Conservation (phyloP, 2,888 invertebrate genomes). For the Notodonta ziczac region DNA sequence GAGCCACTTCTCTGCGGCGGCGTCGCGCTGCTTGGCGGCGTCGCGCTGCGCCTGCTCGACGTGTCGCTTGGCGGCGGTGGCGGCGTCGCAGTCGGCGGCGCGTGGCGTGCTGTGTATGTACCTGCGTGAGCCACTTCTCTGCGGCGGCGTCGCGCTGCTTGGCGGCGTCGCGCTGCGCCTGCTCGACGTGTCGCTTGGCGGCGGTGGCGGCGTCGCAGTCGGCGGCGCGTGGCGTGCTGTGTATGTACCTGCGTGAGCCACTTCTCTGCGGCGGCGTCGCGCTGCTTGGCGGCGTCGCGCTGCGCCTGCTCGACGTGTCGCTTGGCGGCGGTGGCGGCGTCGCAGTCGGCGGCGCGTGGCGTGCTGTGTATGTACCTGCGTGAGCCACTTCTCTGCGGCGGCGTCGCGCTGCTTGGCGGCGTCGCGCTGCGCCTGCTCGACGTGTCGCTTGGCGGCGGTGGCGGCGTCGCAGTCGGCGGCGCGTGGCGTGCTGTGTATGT, state of each 20-base stretch:
- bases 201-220: slow-evolving; percentile 97
- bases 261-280: too few species aligned
- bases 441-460: slow-evolving; percentile 93
- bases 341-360: too few species aligned
- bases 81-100: slow-evolving; percentile 92
- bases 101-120: slow-evolving; percentile 87
- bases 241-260: too few species aligned
- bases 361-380: slow-evolving; percentile 87
- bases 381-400: slow-evolving; percentile 90
- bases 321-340: too few species aligned
- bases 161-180: slow-evolving; percentile 97
- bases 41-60: slow-evolving; percentile 98
- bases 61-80: slow-evolving; percentile 94
- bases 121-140: slow-evolving; percentile 92
- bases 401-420: slow-evolving; percentile 94
- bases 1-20: slow-evolving; percentile 90
- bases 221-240: slow-evolving; percentile 88
- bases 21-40: slow-evolving; percentile 93
- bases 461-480: slow-evolving; percentile 94
- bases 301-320: neutral
- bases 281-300: neutral
- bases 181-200: slow-evolving; percentile 96
- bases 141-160: slow-evolving; percentile 91
- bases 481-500: slow-evolving; percentile 86
- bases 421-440: slow-evolving; percentile 98